Conservation (phyloP, 2,113 vertebrate species). For the Cyrtonyx montezumae region DNA sequence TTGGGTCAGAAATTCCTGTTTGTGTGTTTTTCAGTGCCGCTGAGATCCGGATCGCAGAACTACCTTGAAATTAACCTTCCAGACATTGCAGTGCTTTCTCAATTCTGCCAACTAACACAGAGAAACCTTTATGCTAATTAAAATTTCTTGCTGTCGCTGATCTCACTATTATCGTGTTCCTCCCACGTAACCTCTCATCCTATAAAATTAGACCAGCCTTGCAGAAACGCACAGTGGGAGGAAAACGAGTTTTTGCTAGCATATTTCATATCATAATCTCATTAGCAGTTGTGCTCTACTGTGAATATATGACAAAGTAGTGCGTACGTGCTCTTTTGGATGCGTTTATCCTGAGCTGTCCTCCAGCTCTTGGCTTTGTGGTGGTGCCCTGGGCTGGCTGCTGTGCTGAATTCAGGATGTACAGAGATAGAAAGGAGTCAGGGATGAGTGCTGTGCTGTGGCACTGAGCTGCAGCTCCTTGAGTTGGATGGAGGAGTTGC, state of each 20-base stretch:
- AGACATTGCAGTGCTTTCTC: not conserved
- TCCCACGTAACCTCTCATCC: not conserved
- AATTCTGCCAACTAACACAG: not conserved
- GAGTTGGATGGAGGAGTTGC: not conserved
- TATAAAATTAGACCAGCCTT: slow-evolving; percentile 16
- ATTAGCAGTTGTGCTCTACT: not conserved
- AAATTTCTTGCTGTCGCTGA: not conserved
- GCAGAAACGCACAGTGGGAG: not conserved
- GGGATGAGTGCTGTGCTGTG: not conserved
- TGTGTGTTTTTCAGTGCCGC: not conserved
- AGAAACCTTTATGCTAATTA: not conserved
- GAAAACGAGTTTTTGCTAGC: not conserved
- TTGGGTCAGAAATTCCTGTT: not conserved
- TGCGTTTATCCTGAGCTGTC: not conserved
- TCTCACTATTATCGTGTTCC: not conserved
- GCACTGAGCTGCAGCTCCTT: not conserved
- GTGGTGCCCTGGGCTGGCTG: not conserved
- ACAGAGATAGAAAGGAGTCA: not conserved
- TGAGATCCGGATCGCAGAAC: not conserved
- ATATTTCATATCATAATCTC: not conserved
- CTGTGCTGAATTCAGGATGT: not conserved
- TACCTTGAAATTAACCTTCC: not conserved
- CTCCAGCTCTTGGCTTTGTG: not conserved
- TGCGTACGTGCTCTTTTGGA: accelerated
- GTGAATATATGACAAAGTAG: not conserved